Percentiles rank a stretch among this genome's conserved stretches.
Evolutionary conservation across 2,113 vertebrate genomes (phyloP).

Genomic region (Urocolius indicus): DNA sequence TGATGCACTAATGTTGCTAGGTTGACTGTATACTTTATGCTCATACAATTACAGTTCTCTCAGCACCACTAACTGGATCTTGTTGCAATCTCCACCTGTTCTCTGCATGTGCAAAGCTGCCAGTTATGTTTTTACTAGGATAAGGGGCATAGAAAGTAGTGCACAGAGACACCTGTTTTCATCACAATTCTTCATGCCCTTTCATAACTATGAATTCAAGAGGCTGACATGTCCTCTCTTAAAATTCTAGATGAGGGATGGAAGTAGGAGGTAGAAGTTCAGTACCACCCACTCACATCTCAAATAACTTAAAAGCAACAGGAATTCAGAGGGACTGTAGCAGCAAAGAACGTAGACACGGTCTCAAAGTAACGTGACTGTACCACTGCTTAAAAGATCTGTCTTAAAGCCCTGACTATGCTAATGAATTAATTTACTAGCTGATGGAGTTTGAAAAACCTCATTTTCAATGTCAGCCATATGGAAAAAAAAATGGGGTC

Average conservation of each 20-base stretch:
- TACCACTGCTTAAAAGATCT: background rate
- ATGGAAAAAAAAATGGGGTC: background rate
- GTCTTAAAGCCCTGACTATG: background rate
- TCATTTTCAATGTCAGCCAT: background rate
- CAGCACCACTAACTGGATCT: background rate
- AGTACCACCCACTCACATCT: background rate
- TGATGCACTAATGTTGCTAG: background rate
- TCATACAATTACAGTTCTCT: background rate
- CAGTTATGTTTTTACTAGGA: background rate
- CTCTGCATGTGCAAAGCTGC: background rate
- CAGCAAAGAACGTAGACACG: background rate
- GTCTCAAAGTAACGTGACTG: background rate
- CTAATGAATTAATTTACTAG: background rate
- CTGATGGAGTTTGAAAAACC: background rate
- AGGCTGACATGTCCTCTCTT: background rate
- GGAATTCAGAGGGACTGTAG: background rate
- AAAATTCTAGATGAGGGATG: background rate
- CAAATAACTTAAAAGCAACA: background rate
- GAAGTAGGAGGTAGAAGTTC: background rate
- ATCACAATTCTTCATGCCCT: background rate
- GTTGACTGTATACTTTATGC: background rate
- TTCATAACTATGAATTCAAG: background rate
- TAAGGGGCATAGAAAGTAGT: background rate
- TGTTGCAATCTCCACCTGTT: background rate
- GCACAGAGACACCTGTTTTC: background rate